Base-by-base conservation (phyloP, 2,113 vertebrate genomes). In the Pheucticus melanocephalus region DNA sequence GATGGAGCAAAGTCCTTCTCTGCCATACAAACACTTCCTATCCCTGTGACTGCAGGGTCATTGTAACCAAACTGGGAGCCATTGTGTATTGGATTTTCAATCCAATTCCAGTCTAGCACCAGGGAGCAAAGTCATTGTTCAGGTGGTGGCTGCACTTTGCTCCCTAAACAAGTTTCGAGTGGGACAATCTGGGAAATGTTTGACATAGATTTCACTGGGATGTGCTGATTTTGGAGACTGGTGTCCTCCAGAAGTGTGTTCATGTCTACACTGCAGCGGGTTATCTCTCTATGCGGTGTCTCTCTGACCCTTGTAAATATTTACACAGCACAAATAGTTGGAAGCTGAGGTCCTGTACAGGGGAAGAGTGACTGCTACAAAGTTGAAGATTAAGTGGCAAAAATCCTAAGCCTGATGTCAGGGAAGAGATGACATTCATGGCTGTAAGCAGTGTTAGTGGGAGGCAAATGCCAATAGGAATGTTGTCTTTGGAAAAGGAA, bases 271-370 rank as follows among this genome's bases (percentile, higher is more conserved):
- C 47, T 40, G 27, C 70, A 48, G 7, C 2, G 0, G 8, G 51
- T 92, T 95, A 84, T 86, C 77, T 82, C 82, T 87, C 53, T 33
- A 6, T 44, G 65, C 1, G 21, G 73, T 86, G n/a, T 66, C 45
- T n/a, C 78, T 91, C 69, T 94, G 93, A 88, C 79, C 82, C 63
- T 88, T 88, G 91, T n/a, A 44, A 89, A 76, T 78, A 42, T 60
- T 93, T 86, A 48, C 79, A 37, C 48, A 45, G 71, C 68, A 79
- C 64, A 79, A 87, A 51, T 7, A 63, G 83, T 23, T 90, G 80
- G 59, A 61, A 82, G 60, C 65, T 60, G 88, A 82, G 76, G 50
- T 84, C 68, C 57, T 51, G 31, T 9, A 10, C 30, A 64, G 56
- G 86, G 80, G 35, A 69, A 37, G 45, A 79, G 71, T 17, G 22